phyloP scores from a whole-genome alignment of 2,888 invertebrate genomes.

The Alitta virens region DNA sequence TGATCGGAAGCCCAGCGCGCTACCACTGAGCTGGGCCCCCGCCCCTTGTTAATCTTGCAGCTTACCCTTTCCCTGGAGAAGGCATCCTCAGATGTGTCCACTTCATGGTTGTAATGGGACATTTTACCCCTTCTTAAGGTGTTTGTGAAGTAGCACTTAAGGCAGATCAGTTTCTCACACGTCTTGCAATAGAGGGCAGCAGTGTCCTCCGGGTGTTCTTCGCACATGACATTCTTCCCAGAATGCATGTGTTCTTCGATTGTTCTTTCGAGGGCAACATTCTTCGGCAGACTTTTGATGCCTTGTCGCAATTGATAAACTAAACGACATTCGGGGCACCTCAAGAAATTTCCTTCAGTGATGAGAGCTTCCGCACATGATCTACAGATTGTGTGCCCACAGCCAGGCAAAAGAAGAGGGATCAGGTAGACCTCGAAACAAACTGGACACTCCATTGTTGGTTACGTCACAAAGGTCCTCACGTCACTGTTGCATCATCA shows the following conservation, averaged over 20 bases:
- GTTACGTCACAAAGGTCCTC: background rate
- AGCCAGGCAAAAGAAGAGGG: conserved; percentile 28
- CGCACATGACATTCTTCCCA: conserved; percentile 19
- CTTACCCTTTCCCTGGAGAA: conserved; percentile 26
- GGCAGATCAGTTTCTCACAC: conserved; percentile 29
- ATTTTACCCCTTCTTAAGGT: conserved; percentile 17
- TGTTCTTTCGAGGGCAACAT: conserved; percentile 28
- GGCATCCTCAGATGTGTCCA: conserved; percentile 30
- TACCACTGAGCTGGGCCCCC: no score
- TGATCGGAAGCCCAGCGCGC: no score
- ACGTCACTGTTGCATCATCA: no score
- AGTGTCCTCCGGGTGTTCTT: conserved; percentile 28
- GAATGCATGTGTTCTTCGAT: conserved; percentile 12
- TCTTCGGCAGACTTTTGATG: conserved; percentile 29
- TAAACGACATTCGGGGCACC: conserved; percentile 30
- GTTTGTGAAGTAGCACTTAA: conserved; percentile 29
- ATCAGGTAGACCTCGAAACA: conserved; percentile 28
- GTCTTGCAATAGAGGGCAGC: conserved; percentile 29
- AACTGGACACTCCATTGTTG: conserved; percentile 30
- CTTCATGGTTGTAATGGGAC: conserved; percentile 25
- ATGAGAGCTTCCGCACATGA: conserved; percentile 25
- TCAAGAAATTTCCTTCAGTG: conserved; percentile 26
- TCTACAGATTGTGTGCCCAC: conserved; percentile 29
- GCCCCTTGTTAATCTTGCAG: background rate
- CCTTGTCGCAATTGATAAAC: conserved; percentile 26